Conservation (phyloP, 2,113 vertebrate genomes). For the Lepus europaeus region DNA sequence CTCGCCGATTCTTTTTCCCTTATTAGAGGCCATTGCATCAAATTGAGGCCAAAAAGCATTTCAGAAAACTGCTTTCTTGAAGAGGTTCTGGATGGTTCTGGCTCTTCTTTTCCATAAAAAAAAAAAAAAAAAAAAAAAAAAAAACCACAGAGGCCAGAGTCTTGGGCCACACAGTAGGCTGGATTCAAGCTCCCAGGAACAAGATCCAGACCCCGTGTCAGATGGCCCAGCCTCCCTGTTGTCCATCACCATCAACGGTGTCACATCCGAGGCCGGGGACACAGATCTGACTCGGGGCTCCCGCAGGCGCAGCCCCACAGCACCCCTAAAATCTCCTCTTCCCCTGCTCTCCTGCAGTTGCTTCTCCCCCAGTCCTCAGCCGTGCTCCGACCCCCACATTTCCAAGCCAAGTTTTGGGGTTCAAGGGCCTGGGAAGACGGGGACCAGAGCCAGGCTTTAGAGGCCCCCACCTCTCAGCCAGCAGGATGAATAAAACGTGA, state of each 20-base stretch:
- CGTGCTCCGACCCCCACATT: no score
- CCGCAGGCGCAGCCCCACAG: background rate
- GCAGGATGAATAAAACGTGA: background rate
- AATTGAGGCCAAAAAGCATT: background rate
- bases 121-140: background rate
- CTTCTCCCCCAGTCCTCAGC: no score
- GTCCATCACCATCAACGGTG: background rate
- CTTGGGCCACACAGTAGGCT: conserved; percentile 56
- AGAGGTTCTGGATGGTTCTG: background rate
- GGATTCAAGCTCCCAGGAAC: background rate
- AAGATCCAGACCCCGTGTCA: background rate
- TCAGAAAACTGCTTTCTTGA: conserved; percentile 43
- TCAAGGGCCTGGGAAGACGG: fast-evolving
- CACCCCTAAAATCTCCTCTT: background rate
- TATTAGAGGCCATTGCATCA: conserved; percentile 41
- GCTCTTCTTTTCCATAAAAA: conserved; percentile 45
- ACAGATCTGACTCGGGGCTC: background rate
- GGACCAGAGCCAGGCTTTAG: background rate
- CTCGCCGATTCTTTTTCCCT: background rate
- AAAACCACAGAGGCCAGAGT: background rate
- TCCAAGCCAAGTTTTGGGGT: background rate
- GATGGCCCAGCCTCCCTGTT: background rate
- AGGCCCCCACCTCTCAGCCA: no score
- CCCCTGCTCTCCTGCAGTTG: background rate
- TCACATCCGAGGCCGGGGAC: background rate